A percentile compares a stretch with the other conserved stretches of the same genome.
These are phyloP conservation scores for Prosapia bicincta DNA, from an alignment of 2,888 invertebrate genomes.

Conservation along the genomic window DNA sequence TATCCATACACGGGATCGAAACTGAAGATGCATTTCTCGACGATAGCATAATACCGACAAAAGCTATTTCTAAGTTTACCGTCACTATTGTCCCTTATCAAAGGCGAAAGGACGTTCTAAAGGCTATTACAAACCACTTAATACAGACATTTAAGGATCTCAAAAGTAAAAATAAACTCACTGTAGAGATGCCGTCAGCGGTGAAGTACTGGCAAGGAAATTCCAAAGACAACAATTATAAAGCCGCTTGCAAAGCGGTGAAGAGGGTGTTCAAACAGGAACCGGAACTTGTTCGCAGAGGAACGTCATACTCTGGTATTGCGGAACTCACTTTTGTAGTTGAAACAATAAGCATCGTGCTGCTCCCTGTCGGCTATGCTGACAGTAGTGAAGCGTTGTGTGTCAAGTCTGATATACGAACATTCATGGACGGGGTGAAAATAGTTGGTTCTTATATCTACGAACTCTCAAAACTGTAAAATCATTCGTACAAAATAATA, in stretches of 20 bases:
- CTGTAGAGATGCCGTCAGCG: slow-evolving; percentile 4
- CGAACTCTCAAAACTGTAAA: slow-evolving; percentile 3
- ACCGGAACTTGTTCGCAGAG: slow-evolving; percentile 15
- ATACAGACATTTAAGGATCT: neutral
- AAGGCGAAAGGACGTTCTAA: neutral
- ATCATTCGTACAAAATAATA: no score
- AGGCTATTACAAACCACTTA: neutral
- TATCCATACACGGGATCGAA: slow-evolving; percentile 9
- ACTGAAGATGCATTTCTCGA: neutral
- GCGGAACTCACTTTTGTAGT: neutral
- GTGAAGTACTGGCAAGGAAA: slow-evolving; percentile 11
- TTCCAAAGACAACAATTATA: slow-evolving; percentile 7
- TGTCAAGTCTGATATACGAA: slow-evolving; percentile 11
- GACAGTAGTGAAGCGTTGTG: neutral
- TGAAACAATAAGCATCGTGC: slow-evolving; percentile 4
- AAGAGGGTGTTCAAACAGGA: slow-evolving; percentile 8
- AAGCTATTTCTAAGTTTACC: slow-evolving; percentile 7
- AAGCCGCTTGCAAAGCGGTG: slow-evolving; percentile 11
- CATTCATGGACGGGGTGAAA: slow-evolving; percentile 22
- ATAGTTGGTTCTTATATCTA: slow-evolving; percentile 8
- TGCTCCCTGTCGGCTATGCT: slow-evolving; percentile 16
- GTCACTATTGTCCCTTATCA: slow-evolving; percentile 18
- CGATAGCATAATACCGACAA: neutral
- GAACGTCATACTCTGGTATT: slow-evolving; percentile 1
- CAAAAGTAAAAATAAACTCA: slow-evolving; percentile 10